Conservation (phyloP, 2,797 vertebrate species). For the Triplophysa yarkandensis region DNA sequence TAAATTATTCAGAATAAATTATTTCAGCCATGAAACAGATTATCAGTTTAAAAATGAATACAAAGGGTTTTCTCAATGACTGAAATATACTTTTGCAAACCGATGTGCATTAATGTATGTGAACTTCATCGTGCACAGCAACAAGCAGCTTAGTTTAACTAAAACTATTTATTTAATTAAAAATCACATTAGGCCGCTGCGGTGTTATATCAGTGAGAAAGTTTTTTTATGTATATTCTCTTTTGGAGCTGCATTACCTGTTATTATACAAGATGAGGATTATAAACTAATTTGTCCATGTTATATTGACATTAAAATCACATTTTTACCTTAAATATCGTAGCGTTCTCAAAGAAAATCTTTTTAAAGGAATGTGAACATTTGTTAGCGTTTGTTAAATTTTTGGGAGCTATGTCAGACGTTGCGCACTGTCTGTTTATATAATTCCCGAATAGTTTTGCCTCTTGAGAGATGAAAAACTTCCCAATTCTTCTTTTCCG, state of each 20-base stretch:
- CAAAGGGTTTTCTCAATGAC: not conserved
- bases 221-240: not conserved
- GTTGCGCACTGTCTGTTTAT: not conserved
- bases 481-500: not conserved
- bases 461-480: not conserved
- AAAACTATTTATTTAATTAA: slow-evolving; percentile 3
- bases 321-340: not conserved
- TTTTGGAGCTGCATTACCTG: not conserved
- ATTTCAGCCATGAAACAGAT: not conserved
- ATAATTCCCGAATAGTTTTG: not conserved
- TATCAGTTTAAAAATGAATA: not conserved
- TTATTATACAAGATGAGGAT: not conserved
- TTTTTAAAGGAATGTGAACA: not conserved
- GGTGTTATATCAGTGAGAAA: not conserved
- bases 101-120: not conserved
- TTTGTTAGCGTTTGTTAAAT: not conserved
- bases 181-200: not conserved
- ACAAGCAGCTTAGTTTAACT: slow-evolving; percentile 3
- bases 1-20: not conserved
- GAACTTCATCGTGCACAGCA: not conserved
- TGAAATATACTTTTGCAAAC: not conserved
- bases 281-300: not conserved
- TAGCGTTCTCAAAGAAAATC: not conserved
- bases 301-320: not conserved
- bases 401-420: slow-evolving; percentile 1